Percentiles rank a stretch among this genome's conserved stretches.
phyloP scores from a whole-genome alignment of 2,113 vertebrate species.

The Pelusios castaneus region DNA sequence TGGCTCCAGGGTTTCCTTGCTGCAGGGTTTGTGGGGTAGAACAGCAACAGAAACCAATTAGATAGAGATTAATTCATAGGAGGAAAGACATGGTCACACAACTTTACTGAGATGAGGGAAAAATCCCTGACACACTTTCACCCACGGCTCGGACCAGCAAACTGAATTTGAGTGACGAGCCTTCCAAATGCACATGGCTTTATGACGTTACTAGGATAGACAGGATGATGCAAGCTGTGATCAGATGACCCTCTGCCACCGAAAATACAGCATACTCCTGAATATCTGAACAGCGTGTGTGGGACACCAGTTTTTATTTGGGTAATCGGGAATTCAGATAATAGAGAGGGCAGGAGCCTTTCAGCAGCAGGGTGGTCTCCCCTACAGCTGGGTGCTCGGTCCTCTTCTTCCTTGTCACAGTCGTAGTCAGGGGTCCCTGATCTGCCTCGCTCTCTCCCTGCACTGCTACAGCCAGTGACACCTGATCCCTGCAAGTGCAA shows the following conservation, averaged over 20 bases:
- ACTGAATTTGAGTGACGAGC: not conserved
- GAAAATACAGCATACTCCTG: not conserved
- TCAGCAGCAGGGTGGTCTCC: too few relatives aligned
- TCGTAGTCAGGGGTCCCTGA: too few relatives aligned
- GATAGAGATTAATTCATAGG: fast-evolving
- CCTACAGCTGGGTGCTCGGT: too few relatives aligned
- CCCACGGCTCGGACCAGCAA: not conserved
- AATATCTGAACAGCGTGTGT: not conserved
- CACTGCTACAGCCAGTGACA: too few relatives aligned
- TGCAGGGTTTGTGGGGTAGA: not conserved
- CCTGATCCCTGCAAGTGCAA: too few relatives aligned
- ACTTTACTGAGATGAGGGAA: not conserved
- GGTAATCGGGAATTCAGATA: too few relatives aligned
- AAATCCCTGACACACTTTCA: not conserved
- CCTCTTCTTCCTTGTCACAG: too few relatives aligned
- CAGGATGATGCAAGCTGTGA: not conserved
- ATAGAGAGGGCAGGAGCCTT: too few relatives aligned
- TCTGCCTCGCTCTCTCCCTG: too few relatives aligned
- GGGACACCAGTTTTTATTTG: not conserved
- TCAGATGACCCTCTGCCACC: not conserved
- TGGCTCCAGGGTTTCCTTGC: not conserved
- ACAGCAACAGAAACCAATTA: not conserved
- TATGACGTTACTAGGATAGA: not conserved
- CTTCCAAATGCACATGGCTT: not conserved
- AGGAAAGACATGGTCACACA: not conserved